These are phyloP conservation scores for Agelastica alni DNA, from an alignment of 2,888 invertebrate genomes.

Conservation along the genomic window DNA sequence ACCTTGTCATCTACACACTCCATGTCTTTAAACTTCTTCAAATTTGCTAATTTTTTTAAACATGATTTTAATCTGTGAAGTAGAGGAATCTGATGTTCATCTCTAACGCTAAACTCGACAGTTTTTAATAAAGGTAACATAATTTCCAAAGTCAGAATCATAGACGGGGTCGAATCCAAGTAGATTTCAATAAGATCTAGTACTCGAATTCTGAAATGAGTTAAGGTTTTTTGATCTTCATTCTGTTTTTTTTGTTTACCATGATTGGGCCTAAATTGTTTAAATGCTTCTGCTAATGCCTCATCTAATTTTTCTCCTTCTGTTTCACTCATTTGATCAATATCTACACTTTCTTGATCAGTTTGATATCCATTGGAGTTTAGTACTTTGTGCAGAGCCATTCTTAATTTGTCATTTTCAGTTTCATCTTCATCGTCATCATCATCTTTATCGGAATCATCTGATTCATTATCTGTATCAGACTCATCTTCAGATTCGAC, in stretches of 20 bases:
- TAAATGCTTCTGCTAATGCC: constrained; percentile 75
- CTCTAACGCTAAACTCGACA: constrained; percentile 71
- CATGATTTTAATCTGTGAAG: constrained; percentile 66
- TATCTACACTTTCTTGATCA: constrained; percentile 61
- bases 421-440: constrained; percentile 66
- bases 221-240: constrained; percentile 68
- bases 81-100: constrained; percentile 69
- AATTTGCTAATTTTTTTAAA: constrained; percentile 63
- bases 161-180: constrained; percentile 69
- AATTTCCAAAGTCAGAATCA: constrained; percentile 71
- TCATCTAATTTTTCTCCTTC: constrained; percentile 70
- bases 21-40: constrained; percentile 65
- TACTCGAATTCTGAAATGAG: constrained; percentile 75
- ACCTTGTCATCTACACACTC: constrained; percentile 62
- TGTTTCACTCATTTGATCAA: constrained; percentile 75
- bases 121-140: constrained; percentile 70
- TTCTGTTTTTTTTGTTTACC: constrained; percentile 58
- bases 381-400: constrained; percentile 74
- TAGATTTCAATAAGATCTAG: constrained; percentile 76
- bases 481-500: constrained; percentile 38
- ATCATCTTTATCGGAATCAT: constrained; percentile 55
- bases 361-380: constrained; percentile 38
- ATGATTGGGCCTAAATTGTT: constrained; percentile 62
- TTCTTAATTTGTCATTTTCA: constrained; percentile 69
- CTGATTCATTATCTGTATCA: constrained; percentile 41